These are phyloP conservation scores for Andrena cerasifolii DNA, from an alignment of 1,140 invertebrate genomes.

Conservation along the genomic window DNA sequence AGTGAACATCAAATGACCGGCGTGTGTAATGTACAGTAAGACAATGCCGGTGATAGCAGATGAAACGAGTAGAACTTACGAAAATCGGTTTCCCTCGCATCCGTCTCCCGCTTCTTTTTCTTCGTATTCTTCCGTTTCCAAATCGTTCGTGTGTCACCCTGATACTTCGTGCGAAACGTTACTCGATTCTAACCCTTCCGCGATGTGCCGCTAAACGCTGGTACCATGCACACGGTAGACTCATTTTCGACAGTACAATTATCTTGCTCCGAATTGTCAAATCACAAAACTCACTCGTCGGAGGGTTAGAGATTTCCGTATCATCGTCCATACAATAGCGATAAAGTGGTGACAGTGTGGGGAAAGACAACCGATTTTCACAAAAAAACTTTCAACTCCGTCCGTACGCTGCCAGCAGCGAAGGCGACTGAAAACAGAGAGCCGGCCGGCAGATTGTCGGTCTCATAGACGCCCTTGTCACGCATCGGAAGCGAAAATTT, in stretches of 20 bases:
- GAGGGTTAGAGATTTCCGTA: background rate
- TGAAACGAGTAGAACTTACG: slow-evolving; percentile 24
- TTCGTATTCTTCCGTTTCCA: background rate
- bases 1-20: background rate
- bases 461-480: slow-evolving; percentile 45
- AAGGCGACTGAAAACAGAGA: slow-evolving; percentile 67
- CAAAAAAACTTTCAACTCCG: slow-evolving; percentile 43
- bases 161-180: background rate
- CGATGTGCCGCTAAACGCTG: slow-evolving; percentile 27
- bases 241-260: slow-evolving; percentile 44
- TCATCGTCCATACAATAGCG: slow-evolving; percentile 20
- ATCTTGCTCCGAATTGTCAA: slow-evolving; percentile 12
- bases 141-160: slow-evolving; percentile 11
- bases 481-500: slow-evolving; percentile 55
- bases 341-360: slow-evolving; percentile 11
- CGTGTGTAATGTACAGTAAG: background rate
- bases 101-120: slow-evolving; percentile 28
- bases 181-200: slow-evolving; percentile 39
- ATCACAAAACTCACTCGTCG: slow-evolving; percentile 13
- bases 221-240: slow-evolving; percentile 16
- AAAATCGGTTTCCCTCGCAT: slow-evolving; percentile 39
- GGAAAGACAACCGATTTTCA: slow-evolving; percentile 27
- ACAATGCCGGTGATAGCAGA: background rate
- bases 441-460: slow-evolving; percentile 55
- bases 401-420: slow-evolving; percentile 74